Evolutionary conservation across 2,113 vertebrate species (phyloP).

Genomic region (Grantiella picta): DNA sequence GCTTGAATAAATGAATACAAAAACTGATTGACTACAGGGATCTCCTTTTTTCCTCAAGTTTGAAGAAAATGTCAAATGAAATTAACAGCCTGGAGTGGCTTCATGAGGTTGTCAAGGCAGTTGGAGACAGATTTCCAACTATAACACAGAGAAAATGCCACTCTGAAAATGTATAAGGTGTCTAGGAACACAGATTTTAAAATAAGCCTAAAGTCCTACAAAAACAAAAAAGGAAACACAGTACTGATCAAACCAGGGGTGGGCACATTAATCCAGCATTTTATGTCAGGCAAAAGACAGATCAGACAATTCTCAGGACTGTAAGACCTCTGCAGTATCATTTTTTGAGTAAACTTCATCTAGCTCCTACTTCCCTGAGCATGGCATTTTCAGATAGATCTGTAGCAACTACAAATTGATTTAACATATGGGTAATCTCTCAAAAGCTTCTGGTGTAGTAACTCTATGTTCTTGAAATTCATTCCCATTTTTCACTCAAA

Average conservation of each 20-base stretch:
- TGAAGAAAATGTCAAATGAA: slow-evolving; percentile 28
- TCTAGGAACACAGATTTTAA: neutral
- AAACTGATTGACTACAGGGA: neutral
- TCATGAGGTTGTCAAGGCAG: neutral
- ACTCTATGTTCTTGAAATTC: neutral
- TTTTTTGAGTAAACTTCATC: neutral
- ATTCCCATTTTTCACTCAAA: neutral
- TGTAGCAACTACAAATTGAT: neutral
- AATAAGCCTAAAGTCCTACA: neutral
- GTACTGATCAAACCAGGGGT: neutral
- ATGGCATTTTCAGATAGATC: neutral
- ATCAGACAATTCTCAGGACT: neutral
- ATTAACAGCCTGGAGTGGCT: neutral
- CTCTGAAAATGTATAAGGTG: neutral
- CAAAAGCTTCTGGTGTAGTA: neutral
- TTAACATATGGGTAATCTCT: neutral
- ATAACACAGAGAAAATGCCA: neutral
- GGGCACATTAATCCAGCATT: neutral
- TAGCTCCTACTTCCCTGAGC: neutral
- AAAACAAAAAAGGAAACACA: neutral
- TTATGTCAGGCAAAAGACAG: neutral
- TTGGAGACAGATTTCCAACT: neutral
- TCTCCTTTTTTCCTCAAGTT: neutral
- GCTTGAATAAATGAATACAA: slow-evolving; percentile 14
- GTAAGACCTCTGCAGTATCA: neutral